Evolutionary conservation across 2,113 vertebrate genomes (phyloP).

Genomic region (Stigmatopora nigra): DNA sequence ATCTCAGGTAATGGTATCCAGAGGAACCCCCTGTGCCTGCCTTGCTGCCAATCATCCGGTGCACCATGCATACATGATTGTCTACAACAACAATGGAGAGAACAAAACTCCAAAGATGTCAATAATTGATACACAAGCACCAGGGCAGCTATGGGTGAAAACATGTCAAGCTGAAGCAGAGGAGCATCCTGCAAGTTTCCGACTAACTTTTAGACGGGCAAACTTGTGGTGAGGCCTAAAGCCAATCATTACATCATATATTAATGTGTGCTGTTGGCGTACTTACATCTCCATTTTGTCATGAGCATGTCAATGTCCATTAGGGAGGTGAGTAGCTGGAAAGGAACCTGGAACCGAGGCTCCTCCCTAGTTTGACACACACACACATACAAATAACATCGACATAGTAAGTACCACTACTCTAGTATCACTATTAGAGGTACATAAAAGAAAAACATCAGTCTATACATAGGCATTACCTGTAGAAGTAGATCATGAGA

Average conservation of each 20-base stretch:
- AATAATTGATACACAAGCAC: conserved; percentile 4
- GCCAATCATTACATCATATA: background rate
- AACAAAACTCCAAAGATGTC: background rate
- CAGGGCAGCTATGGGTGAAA: background rate
- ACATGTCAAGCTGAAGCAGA: conserved; percentile 14
- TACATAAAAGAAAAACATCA: background rate
- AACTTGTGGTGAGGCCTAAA: conserved; percentile 9
- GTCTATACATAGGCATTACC: conserved; percentile 59
- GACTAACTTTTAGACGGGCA: conserved; percentile 13
- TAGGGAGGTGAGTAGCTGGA: conserved; percentile 87
- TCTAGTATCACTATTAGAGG: background rate
- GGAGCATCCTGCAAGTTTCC: background rate
- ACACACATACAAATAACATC: background rate
- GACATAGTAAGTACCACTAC: background rate
- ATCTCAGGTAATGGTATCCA: conserved; percentile 91
- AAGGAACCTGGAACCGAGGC: conserved; percentile 93
- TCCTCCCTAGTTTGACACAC: conserved; percentile 75
- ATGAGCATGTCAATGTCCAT: conserved; percentile 92
- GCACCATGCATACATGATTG: conserved; percentile 94
- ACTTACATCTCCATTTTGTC: conserved; percentile 98
- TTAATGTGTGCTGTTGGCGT: background rate
- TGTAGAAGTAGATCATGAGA: conserved; percentile 97
- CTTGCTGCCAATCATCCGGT: conserved; percentile 95
- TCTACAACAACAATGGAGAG: conserved; percentile 63
- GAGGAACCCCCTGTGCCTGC: conserved; percentile 89